Conservation (phyloP, 2,113 vertebrate species). For the Barbus barbus region DNA sequence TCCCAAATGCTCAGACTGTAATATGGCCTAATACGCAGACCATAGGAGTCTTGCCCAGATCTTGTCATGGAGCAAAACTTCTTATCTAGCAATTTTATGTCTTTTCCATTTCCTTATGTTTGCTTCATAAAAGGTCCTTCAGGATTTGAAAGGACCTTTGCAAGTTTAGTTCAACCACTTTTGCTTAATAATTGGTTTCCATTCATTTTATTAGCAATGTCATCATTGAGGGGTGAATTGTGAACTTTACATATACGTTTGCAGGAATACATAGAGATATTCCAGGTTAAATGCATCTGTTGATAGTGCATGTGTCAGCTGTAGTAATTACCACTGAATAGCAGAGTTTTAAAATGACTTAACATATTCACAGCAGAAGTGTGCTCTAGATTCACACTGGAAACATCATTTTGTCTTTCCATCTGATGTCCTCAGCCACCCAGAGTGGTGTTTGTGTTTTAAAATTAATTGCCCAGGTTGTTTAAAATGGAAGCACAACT, state of each 20-base stretch:
- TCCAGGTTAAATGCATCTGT: background rate
- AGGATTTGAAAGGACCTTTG: background rate
- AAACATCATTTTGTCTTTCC: background rate
- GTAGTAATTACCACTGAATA: background rate
- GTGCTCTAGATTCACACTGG: background rate
- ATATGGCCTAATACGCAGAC: background rate
- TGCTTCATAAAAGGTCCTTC: background rate
- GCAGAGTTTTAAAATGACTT: background rate
- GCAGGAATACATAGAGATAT: background rate
- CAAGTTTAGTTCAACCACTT: background rate
- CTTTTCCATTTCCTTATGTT: background rate
- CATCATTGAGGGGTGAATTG: background rate
- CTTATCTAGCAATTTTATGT: background rate
- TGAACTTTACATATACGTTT: too few relatives aligned
- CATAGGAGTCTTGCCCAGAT: background rate
- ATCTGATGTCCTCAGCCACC: background rate
- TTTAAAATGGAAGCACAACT: background rate
- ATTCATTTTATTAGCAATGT: background rate
- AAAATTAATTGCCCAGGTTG: background rate
- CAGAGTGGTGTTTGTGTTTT: background rate
- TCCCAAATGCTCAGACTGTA: background rate
- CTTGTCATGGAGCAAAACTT: background rate
- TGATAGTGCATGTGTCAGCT: background rate
- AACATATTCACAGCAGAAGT: background rate
- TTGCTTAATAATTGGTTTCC: background rate